Conservation (phyloP, 30 jellyfish, hydroid and myxozoan genomes). For the Hydractinia symbiolongicarpus region DNA sequence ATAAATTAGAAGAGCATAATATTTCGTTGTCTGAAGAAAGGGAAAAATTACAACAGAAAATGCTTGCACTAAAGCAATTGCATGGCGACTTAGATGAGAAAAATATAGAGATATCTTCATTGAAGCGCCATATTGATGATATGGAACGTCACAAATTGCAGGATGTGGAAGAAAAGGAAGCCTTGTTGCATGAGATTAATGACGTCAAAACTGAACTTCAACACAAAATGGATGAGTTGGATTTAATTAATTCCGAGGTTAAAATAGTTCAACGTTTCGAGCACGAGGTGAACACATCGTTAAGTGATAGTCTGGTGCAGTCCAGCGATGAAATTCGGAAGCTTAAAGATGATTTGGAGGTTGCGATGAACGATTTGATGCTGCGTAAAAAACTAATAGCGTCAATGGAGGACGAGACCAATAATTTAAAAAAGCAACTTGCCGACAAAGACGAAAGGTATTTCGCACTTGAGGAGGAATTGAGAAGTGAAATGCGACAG, state of each 20-base stretch:
- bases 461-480: neutral
- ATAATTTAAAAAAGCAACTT: neutral
- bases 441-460: conserved; percentile 2
- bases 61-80: neutral
- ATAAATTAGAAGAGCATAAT: neutral
- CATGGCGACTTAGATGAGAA: neutral
- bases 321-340: conserved; percentile 2
- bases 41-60: neutral
- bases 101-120: neutral
- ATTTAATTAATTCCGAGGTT: neutral
- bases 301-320: neutral
- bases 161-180: neutral
- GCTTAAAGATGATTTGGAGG: neutral
- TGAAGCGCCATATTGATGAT: neutral
- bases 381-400: conserved; percentile 22
- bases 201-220: neutral
- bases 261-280: neutral
- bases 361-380: conserved; percentile 2
- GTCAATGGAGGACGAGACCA: conserved; percentile 26
- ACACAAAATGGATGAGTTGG: neutral
- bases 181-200: neutral
- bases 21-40: neutral
- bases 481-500: neutral
- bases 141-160: neutral
- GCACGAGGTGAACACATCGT: neutral